phyloP scores from a whole-genome alignment of 1,140 invertebrate species.

The Drosophila fuyamai region DNA sequence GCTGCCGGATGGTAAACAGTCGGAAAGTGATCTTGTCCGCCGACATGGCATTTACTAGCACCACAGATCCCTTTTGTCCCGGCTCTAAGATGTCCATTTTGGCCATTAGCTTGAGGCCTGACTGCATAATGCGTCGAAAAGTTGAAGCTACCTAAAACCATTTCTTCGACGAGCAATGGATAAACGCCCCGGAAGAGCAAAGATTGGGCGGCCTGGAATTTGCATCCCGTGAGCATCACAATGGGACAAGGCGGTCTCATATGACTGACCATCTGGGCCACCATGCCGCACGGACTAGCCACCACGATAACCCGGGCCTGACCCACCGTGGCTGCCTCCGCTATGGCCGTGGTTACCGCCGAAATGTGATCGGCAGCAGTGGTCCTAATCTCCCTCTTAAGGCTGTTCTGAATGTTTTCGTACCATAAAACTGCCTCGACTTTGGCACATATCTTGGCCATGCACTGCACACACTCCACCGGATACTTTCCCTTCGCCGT shows the following conservation, averaged over 20 bases:
- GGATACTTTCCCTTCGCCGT: constrained; percentile 99
- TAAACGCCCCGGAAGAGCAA: constrained; percentile 45
- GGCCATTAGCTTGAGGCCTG: constrained; percentile 28
- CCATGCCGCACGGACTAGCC: constrained; percentile 39
- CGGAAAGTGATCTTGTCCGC: constrained; percentile 53
- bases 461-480: constrained; percentile 86
- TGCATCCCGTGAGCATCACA: constrained; percentile 38
- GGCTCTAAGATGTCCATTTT: constrained; percentile 39
- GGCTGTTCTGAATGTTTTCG: constrained; percentile 47
- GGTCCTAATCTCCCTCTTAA: constrained; percentile 23
- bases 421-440: constrained; percentile 62
- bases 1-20: constrained; percentile 27
- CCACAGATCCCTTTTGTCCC: constrained; percentile 20
- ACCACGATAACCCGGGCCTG: constrained; percentile 56
- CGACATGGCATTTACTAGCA: constrained; percentile 52
- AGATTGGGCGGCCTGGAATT: constrained; percentile 33
- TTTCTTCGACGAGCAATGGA: constrained; percentile 54
- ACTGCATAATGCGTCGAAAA: constrained; percentile 33
- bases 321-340: constrained; percentile 34
- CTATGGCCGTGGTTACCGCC: constrained; percentile 45
- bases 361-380: constrained; percentile 33
- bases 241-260: constrained; percentile 57
- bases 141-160: constrained; percentile 31
- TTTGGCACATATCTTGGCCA: constrained; percentile 61
- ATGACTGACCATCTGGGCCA: constrained; percentile 52